These are phyloP conservation scores for Pomatostomus ruficeps DNA, from an alignment of 2,113 vertebrate genomes.

Conservation along the genomic window DNA sequence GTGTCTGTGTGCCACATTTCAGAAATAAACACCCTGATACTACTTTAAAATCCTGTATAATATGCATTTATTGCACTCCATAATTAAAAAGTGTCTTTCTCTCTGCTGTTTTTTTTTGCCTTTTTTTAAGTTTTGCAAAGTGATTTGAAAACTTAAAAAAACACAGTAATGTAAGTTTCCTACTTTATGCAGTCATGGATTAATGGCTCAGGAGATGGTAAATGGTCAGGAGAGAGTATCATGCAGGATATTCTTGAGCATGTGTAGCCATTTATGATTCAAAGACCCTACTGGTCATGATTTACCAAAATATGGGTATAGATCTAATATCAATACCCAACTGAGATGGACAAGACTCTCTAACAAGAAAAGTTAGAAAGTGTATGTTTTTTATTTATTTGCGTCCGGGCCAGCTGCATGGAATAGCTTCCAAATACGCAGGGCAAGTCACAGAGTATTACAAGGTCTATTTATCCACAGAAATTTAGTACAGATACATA, in stretches of 20 bases:
- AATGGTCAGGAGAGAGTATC: not conserved
- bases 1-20: not conserved
- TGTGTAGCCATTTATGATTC: not conserved
- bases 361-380: too few relatives aligned
- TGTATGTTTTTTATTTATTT: too few relatives aligned
- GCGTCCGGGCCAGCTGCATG: too few relatives aligned
- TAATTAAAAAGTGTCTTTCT: not conserved
- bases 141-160: not conserved
- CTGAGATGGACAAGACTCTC: too few relatives aligned
- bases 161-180: not conserved
- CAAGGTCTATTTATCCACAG: too few relatives aligned
- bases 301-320: too few relatives aligned
- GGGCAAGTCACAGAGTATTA: too few relatives aligned
- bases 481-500: too few relatives aligned
- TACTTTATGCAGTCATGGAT: not conserved
- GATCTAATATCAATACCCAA: too few relatives aligned
- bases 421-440: too few relatives aligned
- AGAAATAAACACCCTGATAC: not conserved
- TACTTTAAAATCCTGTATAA: not conserved
- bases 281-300: not conserved
- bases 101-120: not conserved
- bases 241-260: not conserved
- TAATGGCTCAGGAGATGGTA: not conserved
- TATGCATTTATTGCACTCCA: not conserved
- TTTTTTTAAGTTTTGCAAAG: not conserved